A percentile compares a stretch with the other conserved stretches of the same genome.
Evolutionary conservation across 2,888 invertebrate genomes (phyloP).

Genomic region (Rhynchonema sp.): DNA sequence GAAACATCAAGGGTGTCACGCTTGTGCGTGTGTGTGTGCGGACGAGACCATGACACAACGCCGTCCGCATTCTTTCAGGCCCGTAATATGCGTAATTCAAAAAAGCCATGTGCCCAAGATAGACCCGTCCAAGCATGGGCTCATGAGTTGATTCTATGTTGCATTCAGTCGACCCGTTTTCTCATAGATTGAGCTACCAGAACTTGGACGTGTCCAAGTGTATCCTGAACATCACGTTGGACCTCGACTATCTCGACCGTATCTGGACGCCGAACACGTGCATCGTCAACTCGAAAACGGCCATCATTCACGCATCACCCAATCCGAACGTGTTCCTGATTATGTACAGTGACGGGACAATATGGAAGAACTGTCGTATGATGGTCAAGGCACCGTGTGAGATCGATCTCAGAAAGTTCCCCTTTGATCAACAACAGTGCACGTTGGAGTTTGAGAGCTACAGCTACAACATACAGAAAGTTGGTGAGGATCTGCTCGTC

Average conservation of each 20-base stretch:
- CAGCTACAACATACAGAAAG: slow-evolving; percentile 5
- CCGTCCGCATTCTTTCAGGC: too few relatives aligned
- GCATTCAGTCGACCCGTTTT: too few relatives aligned
- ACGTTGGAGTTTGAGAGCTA: slow-evolving; percentile 7
- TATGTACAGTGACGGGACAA: slow-evolving; percentile 4
- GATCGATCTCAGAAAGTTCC: slow-evolving; percentile 7
- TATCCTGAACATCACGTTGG: slow-evolving; percentile 2
- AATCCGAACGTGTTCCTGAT: slow-evolving; percentile 7
- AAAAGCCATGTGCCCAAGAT: too few relatives aligned
- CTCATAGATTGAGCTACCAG: background rate
- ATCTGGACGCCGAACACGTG: slow-evolving; percentile 5
- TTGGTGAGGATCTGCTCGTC: too few relatives aligned
- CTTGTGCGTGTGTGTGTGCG: too few relatives aligned
- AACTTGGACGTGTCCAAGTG: background rate
- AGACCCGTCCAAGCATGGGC: too few relatives aligned
- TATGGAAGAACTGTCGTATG: slow-evolving; percentile 7
- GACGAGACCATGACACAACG: too few relatives aligned
- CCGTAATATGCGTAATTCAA: too few relatives aligned
- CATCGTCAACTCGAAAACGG: slow-evolving; percentile 2
- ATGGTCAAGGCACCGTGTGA: slow-evolving; percentile 6
- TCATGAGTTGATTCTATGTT: too few relatives aligned
- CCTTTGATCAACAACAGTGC: slow-evolving; percentile 8
- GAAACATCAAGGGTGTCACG: too few relatives aligned
- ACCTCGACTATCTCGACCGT: slow-evolving; percentile 4
- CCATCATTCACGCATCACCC: slow-evolving; percentile 5